Conservation (phyloP, 2,888 invertebrate species). For the Bhutanitis thaidina region DNA sequence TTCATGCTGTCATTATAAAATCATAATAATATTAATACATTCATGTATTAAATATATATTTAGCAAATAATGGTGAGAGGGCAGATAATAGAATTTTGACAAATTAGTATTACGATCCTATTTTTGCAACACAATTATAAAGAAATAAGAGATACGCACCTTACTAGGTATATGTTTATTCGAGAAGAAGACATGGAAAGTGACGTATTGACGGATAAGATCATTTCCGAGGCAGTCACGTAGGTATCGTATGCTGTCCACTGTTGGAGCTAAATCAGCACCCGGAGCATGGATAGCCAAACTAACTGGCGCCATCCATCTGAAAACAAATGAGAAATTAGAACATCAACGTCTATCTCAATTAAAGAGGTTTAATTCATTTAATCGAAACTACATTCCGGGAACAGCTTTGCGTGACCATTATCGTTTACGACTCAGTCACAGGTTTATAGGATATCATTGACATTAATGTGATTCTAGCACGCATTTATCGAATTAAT, state of each 20-base stretch:
- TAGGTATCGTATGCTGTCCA: conserved; percentile 89
- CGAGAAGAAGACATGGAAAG: conserved; percentile 94
- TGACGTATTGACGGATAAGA: conserved; percentile 87
- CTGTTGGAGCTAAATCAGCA: conserved; percentile 86
- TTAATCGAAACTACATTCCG: conserved; percentile 3
- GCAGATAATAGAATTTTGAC: no score
- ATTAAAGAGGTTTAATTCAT: conserved; percentile 8
- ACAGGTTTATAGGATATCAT: conserved; percentile 16
- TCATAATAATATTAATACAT: no score
- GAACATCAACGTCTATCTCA: conserved; percentile 2
- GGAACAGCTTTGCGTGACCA: conserved; percentile 15
- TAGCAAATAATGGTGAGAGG: no score
- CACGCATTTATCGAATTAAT: conserved; percentile 14
- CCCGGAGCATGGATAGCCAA: conserved; percentile 94
- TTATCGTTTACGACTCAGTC: conserved; percentile 3
- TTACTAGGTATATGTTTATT: conserved; percentile 88
- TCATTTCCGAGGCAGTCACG: conserved; percentile 86
- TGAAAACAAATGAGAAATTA: conserved; percentile 33
- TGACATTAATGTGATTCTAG: conserved; percentile 10
- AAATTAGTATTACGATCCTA: no score
- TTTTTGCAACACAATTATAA: not conserved
- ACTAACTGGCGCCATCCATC: conserved; percentile 93
- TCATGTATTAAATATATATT: no score
- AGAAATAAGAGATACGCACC: conserved; percentile 37
- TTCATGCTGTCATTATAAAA: no score